Evolutionary conservation across 2,888 invertebrate species (phyloP).

Genomic region (Eilema griseolum): DNA sequence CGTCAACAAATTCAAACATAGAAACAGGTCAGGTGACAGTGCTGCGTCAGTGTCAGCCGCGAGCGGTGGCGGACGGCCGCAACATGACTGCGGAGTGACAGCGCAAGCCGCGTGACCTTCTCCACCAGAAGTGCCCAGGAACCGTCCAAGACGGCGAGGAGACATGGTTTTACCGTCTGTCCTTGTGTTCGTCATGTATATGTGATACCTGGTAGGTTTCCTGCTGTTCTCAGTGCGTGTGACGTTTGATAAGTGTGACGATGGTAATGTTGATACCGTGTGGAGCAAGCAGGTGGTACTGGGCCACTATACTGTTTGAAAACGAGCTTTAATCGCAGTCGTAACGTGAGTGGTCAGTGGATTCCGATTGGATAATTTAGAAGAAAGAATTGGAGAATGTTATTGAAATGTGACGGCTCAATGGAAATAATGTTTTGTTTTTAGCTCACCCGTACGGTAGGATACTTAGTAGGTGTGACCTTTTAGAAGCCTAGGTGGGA

Average conservation of each 20-base stretch:
- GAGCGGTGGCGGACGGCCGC: constrained; percentile 4
- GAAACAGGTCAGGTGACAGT: constrained; percentile 6
- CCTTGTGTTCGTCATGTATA: constrained; percentile 16
- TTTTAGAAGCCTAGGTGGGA: too few species aligned
- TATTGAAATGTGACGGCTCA: not conserved
- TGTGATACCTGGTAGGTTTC: constrained; percentile 16
- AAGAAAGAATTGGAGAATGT: not conserved
- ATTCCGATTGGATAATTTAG: not conserved
- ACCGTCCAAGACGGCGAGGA: constrained; percentile 16
- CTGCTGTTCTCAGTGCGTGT: not conserved
- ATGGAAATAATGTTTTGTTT: not conserved
- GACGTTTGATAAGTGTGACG: not conserved
- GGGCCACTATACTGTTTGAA: not conserved
- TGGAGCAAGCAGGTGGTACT: not conserved
- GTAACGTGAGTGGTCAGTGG: not conserved
- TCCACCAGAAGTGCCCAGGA: not conserved
- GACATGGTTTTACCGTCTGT: constrained; percentile 13
- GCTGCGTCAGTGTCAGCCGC: not conserved
- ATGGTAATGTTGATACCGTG: not conserved
- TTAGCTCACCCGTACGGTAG: not conserved
- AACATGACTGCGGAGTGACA: not conserved
- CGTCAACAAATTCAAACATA: constrained; percentile 16
- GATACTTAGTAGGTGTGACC: too few species aligned
- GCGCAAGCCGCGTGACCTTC: not conserved
- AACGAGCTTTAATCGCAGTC: not conserved